Evolutionary conservation across 2,113 vertebrate species (phyloP).

Genomic region (Saccopteryx leptura): DNA sequence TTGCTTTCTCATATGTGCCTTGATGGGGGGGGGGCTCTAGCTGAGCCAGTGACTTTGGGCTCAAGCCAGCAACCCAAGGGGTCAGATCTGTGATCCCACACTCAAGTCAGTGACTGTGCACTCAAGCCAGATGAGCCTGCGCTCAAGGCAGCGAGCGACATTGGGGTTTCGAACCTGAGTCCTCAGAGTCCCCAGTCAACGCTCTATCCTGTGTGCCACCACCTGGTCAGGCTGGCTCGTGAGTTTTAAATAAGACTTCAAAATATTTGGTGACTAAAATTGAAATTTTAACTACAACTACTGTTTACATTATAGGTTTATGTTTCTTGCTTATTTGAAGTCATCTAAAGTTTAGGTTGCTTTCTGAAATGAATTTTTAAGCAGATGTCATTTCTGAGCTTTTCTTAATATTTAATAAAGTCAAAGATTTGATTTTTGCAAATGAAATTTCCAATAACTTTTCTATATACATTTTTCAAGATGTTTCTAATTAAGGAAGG

Average conservation of each 20-base stretch:
- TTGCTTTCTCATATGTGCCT: no score
- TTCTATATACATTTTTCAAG: neutral
- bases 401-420: neutral
- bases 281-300: neutral
- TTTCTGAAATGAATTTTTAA: conserved; percentile 55
- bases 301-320: neutral
- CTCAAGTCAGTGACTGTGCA: no score
- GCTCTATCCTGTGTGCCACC: no score
- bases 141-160: no score
- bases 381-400: conserved; percentile 21
- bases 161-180: no score
- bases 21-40: no score
- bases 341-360: conserved; percentile 4
- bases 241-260: neutral
- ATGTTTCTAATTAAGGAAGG: conserved; percentile 60
- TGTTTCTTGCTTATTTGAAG: conserved; percentile 50
- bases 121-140: no score
- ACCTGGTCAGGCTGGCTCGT: no score
- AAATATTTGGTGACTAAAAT: conserved; percentile 44
- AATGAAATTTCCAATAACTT: neutral
- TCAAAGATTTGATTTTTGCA: conserved; percentile 1
- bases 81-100: no score
- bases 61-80: no score
- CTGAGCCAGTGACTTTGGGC: no score
- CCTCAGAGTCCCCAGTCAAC: no score